Base-by-base conservation (phyloP, 2,888 invertebrate genomes). In the Papilio protenor region DNA sequence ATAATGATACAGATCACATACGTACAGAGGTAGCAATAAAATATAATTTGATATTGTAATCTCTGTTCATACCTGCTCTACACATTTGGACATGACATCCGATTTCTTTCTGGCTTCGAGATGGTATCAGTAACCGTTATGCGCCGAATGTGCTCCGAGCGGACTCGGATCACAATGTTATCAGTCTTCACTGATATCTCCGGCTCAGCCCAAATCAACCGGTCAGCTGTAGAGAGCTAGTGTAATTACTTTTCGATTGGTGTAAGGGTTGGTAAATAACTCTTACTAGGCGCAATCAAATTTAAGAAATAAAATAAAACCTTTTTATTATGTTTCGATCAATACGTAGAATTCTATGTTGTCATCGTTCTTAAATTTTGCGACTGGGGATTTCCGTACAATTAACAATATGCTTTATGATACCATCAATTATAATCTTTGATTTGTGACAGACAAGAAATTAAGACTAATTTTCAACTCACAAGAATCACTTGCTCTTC, bases 31-130 rank as follows among this genome's bases (percentile, higher is more conserved):
- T 33, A 33, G 6, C 18, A 33, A 18, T 64, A 64, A 40, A 66
- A 40, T 66, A 40, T 66, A 49, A 18, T 75, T 14, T 16, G 23
- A 47, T 59, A 47, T 71, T 11, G 33, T 3, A 40, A 27, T 27
- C 49, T 77, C 77, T 77, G 70, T 12, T 16, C 21, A 70, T n/a
- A 47, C 10, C 73, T 82, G 79, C 78, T 79, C 82, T 83, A 57
- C n/a, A 59, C 70, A 61, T 75, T 83, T 83, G 81, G 81, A 85
- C 84, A 81, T 83, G 84, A 84, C 84, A 84, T 86, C 84, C 82
- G 85, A 85, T 84, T 83, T 83, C 83, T 85, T 83, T 83, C 85
- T 87, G 83, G 77, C 81, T 83, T 86, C 85, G 85, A 83, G 83
- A 83, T 83, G 82, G 79, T 82, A 82, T 83, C 82, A 81, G 76